Evolutionary conservation across 2,797 vertebrate species (phyloP).

Genomic region (Triplophysa bombifrons): DNA sequence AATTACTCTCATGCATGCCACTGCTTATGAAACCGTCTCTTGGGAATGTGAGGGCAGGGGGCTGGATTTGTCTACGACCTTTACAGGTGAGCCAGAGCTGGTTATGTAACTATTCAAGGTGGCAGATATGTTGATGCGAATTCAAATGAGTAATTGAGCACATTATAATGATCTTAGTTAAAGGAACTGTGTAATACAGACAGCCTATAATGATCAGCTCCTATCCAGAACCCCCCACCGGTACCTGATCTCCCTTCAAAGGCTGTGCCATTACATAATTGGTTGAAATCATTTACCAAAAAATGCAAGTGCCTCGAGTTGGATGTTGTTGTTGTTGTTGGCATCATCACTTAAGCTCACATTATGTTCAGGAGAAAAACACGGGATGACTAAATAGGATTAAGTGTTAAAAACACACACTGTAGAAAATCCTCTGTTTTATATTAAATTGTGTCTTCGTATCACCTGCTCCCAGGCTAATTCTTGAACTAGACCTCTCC

Average conservation of each 20-base stretch:
- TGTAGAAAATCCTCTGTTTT: slow-evolving; percentile 21
- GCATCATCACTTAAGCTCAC: background rate
- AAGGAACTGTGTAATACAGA: slow-evolving; percentile 27
- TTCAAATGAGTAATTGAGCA: slow-evolving; percentile 22
- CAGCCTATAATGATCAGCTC: slow-evolving; percentile 6
- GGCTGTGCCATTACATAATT: slow-evolving; percentile 5
- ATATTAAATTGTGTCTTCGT: slow-evolving; percentile 3
- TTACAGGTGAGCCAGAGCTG: slow-evolving; percentile 10
- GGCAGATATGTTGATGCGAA: slow-evolving; percentile 2
- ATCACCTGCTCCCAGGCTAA: slow-evolving; percentile 5
- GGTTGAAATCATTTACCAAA: slow-evolving; percentile 4
- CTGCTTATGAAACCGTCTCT: background rate
- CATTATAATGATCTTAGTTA: slow-evolving; percentile 33
- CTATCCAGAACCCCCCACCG: slow-evolving; percentile 4
- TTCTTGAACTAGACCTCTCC: slow-evolving; percentile 5
- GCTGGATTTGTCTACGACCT: slow-evolving; percentile 17
- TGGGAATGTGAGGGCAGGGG: background rate
- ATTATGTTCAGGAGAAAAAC: slow-evolving; percentile 9
- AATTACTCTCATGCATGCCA: background rate
- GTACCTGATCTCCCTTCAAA: slow-evolving; percentile 14
- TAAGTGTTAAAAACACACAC: slow-evolving; percentile 8
- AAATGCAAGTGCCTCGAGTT: slow-evolving; percentile 3
- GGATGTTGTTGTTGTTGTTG: background rate
- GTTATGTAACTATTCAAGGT: slow-evolving; percentile 45
- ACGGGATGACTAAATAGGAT: slow-evolving; percentile 26